phyloP scores from a whole-genome alignment of 1,140 invertebrate species.

The Acromyrmex echinatior region DNA sequence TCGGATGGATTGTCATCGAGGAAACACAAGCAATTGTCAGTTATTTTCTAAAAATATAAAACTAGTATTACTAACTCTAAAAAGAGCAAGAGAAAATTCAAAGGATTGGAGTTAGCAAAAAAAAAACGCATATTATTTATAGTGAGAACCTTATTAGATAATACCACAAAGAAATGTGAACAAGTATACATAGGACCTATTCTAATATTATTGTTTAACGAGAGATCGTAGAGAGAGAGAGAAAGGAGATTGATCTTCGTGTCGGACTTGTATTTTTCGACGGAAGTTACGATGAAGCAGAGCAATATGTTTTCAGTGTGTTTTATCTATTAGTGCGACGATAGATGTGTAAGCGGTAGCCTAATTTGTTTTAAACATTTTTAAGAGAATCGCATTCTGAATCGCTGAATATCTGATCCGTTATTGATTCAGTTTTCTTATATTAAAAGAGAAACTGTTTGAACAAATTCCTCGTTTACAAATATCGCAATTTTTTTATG shows the following conservation, averaged over 20 bases:
- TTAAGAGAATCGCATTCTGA: slow-evolving; percentile 65
- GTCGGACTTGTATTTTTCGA: slow-evolving; percentile 85
- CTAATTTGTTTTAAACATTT: slow-evolving; percentile 77
- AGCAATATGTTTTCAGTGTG: slow-evolving; percentile 81
- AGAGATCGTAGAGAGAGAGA: slow-evolving; percentile 67
- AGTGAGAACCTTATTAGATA: slow-evolving; percentile 83
- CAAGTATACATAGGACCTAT: slow-evolving; percentile 82
- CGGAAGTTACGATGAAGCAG: slow-evolving; percentile 75
- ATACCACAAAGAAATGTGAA: slow-evolving; percentile 83
- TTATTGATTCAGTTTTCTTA: slow-evolving; percentile 56
- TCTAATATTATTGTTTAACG: slow-evolving; percentile 83
- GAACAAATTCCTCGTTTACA: slow-evolving; percentile 28
- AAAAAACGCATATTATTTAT: slow-evolving; percentile 79
- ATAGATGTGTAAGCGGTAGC: slow-evolving; percentile 75
- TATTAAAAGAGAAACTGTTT: background rate
- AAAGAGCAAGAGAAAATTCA: slow-evolving; percentile 53
- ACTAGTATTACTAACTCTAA: slow-evolving; percentile 83
- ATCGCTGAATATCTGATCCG: slow-evolving; percentile 49
- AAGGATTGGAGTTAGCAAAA: slow-evolving; percentile 79
- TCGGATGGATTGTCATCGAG: slow-evolving; percentile 68
- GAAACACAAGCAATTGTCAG: slow-evolving; percentile 79
- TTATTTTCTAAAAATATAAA: slow-evolving; percentile 84
- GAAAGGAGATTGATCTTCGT: slow-evolving; percentile 79
- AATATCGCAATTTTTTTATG: slow-evolving; percentile 56
- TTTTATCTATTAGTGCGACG: slow-evolving; percentile 74